These are phyloP conservation scores for Lacanobia oleracea DNA, from an alignment of 2,888 invertebrate genomes.

Conservation along the genomic window DNA sequence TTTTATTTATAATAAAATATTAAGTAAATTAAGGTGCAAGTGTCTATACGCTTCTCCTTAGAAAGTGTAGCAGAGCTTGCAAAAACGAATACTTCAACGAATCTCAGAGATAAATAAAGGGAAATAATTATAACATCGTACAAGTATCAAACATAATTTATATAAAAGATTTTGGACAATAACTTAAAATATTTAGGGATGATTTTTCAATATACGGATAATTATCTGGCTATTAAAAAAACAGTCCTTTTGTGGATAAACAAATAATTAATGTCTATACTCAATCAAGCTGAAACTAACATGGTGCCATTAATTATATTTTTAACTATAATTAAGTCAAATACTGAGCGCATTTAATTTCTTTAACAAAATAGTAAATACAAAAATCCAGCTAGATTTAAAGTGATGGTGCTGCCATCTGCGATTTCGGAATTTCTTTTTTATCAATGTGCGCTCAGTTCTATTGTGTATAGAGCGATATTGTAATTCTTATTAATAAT, in stretches of 20 bases:
- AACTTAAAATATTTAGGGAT: background rate
- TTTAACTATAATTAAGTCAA: constrained; percentile 66
- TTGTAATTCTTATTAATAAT: constrained; percentile 74
- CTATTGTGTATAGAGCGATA: constrained; percentile 63
- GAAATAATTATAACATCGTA: background rate
- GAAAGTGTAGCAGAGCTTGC: constrained; percentile 65
- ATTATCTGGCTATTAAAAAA: background rate
- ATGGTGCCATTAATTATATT: constrained; percentile 85
- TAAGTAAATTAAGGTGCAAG: constrained; percentile 40
- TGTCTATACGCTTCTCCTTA: constrained; percentile 54
- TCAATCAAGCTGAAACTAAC: constrained; percentile 73
- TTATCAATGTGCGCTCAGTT: constrained; percentile 30
- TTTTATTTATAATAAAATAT: constrained; percentile 39
- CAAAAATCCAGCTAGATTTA: background rate
- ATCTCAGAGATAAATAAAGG: constrained; percentile 54
- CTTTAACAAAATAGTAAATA: background rate
- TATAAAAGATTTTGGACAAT: background rate
- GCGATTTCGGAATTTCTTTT: background rate
- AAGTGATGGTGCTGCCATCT: constrained; percentile 24
- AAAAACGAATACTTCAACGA: constrained; percentile 56
- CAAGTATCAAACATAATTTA: constrained; percentile 5
- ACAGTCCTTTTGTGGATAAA: background rate
- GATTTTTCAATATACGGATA: background rate
- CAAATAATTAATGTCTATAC: constrained; percentile 52
- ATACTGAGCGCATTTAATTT: constrained; percentile 27